Base-by-base conservation (phyloP, 1,140 invertebrate species). In the Heliconius eleuchia region DNA sequence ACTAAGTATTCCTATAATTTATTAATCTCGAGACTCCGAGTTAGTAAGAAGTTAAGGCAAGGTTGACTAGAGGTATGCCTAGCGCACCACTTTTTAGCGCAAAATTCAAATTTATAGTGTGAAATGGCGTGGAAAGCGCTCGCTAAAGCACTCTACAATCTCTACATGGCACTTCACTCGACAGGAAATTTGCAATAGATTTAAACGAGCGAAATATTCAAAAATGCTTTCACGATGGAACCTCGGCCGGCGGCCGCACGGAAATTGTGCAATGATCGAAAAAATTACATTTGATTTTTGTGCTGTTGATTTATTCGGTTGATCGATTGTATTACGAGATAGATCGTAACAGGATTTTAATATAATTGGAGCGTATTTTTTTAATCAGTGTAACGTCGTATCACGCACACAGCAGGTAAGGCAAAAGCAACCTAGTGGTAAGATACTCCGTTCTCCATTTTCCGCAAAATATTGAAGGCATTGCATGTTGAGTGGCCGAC, bases 131-230 rank as follows among this genome's bases (percentile, higher is more conserved):
- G 83, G 81, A 86, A 87, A 85, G 80, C 76, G 76, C 70, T 66
- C 82, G 80, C 81, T 86, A 80, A 84, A 86, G 83, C 82, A 81
- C 85, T 84, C 81, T 78, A 79, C 80, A 83, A 81, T 80, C 85
- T 84, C 81, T 80, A 79, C 80, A 84, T 77, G 83, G 79, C 83
- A 86, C 84, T 87, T 77, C 77, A 76, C 72, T 82, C 75, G 77
- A 81, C 82, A 81, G 80, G 84, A 84, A 86, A 87, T 84, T 84
- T 83, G 84, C 85, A 85, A 88, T 87, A 88, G 85, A 84, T 85
- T 86, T 84, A 84, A 84, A 72, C 81, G 82, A 75, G 75, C 55
- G 77, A 83, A 85, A 77, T 84, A 82, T 80, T 79, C 77, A 81
- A 84, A 81, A 84, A 86, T 80, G 77, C 81, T 84, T 76, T 80